Evolutionary conservation across 2,113 vertebrate genomes (phyloP), one percentile per base, ranked within the genome.

Genomic region (Hepsetus odoe): DNA sequence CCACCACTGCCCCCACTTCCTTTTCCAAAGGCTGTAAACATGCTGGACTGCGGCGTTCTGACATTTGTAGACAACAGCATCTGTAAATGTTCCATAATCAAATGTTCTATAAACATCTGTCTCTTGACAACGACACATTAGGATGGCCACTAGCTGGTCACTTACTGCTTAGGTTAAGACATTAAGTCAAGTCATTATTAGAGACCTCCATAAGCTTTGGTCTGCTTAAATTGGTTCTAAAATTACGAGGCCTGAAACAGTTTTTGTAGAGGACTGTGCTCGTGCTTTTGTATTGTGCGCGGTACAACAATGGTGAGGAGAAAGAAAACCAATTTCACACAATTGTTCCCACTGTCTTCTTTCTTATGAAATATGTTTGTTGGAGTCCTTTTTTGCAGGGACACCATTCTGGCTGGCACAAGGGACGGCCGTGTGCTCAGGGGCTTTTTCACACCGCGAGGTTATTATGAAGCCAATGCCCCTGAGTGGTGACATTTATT

Each of bases 401-500:
- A 3, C 10, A 44, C 77, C 42, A 24, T 49, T 61, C 59, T 69
- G 30, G 58, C 40, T 22, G 64, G 28, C 68, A 33, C 0, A 13
- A 66, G 81, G 81, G 73, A 68, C 4, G 4, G 13, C 22, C 13
- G 30, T 38, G 20, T 35, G 9, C 55, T 32, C 12, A 24, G 44
- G 16, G 56, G 26, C n/a, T n/a, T 73, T 55, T 83, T 66, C 81
- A 67, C 49, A 72, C 67, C 8, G 80, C 73, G 71, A 80, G 76
- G 82, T 84, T 78, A 83, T 83, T 84, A 87, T 28, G 74, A 82
- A 71, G 78, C 82, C 58, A 77, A 67, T 80, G 80, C 80, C 80
- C 18, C 33, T 64, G 76, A 75, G 28, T 76, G 73, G 55, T 59
- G 69, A 80, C 86, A 86, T 89, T 82, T 80, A 85, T 88, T 85